Evolutionary conservation across 2,797 vertebrate species (phyloP).

Genomic region (Rhinella marina): DNA sequence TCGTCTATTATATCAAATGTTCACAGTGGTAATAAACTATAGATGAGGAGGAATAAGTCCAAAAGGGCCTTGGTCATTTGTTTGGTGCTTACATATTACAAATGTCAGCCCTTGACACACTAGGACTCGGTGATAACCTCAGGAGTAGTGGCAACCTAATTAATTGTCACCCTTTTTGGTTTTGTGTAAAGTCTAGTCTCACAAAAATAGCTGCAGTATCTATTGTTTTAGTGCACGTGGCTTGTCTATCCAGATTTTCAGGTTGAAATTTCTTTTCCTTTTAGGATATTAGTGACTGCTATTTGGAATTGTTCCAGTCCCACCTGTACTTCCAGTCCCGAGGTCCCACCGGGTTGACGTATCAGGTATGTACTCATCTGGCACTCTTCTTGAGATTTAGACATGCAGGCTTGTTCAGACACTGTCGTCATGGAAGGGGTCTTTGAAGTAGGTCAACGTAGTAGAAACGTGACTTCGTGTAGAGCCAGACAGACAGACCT

Average conservation of each 20-base stretch:
- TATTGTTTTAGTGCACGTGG: neutral
- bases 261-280: neutral
- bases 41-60: too few species aligned
- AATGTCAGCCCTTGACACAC: too few species aligned
- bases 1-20: too few species aligned
- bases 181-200: neutral
- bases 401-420: neutral
- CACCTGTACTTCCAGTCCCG: constrained; percentile 93
- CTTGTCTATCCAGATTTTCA: neutral
- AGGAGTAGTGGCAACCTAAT: too few species aligned
- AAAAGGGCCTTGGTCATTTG: too few species aligned
- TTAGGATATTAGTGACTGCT: constrained; percentile 92
- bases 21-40: too few species aligned
- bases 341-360: constrained; percentile 84
- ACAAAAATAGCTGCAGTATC: too few species aligned
- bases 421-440: neutral
- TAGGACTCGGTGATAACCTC: too few species aligned
- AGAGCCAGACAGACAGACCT: constrained; percentile 18
- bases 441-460: constrained; percentile 7
- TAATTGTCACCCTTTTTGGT: neutral
- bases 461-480: constrained; percentile 19
- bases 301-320: constrained; percentile 92
- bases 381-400: neutral
- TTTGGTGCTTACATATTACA: too few species aligned
- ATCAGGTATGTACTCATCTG: constrained; percentile 80